Conservation (phyloP, 2,888 invertebrate species). For the Ophion ellenae region DNA sequence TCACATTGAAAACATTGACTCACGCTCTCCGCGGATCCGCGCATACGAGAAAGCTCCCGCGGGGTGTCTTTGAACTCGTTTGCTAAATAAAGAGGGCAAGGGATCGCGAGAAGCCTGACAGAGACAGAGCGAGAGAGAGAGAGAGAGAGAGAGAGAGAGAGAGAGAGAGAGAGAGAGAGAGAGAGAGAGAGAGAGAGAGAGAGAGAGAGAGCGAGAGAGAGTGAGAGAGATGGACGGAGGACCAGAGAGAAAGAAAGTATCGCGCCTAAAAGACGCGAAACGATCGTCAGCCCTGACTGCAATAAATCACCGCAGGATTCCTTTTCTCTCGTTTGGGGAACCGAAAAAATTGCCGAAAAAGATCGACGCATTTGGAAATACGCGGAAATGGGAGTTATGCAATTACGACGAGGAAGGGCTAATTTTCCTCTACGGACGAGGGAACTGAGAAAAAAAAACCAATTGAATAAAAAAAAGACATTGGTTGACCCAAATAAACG, state of each 20-base stretch:
- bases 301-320: constrained; percentile 63
- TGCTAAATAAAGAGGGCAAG: constrained; percentile 78
- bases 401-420: too few relatives aligned
- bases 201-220: constrained; percentile 29
- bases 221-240: constrained; percentile 44
- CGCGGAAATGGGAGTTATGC: constrained; percentile 8
- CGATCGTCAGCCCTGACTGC: constrained; percentile 62
- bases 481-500: too few relatives aligned
- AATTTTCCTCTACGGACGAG: too few relatives aligned
- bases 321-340: constrained; percentile 31
- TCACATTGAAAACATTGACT: constrained; percentile 81
- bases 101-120: constrained; percentile 45
- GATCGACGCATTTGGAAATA: not conserved
- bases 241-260: constrained; percentile 51
- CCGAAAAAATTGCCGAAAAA: too few relatives aligned
- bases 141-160: constrained; percentile 23
- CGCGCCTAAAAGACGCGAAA: constrained; percentile 54
- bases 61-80: constrained; percentile 81
- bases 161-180: constrained; percentile 28
- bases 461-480: too few relatives aligned
- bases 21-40: constrained; percentile 67
- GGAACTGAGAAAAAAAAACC: too few relatives aligned
- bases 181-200: constrained; percentile 37
- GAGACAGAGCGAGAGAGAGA: constrained; percentile 36
- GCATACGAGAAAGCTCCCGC: constrained; percentile 52